Base-by-base conservation (phyloP, 2,888 invertebrate species). In the Frankliniella intonsa region DNA sequence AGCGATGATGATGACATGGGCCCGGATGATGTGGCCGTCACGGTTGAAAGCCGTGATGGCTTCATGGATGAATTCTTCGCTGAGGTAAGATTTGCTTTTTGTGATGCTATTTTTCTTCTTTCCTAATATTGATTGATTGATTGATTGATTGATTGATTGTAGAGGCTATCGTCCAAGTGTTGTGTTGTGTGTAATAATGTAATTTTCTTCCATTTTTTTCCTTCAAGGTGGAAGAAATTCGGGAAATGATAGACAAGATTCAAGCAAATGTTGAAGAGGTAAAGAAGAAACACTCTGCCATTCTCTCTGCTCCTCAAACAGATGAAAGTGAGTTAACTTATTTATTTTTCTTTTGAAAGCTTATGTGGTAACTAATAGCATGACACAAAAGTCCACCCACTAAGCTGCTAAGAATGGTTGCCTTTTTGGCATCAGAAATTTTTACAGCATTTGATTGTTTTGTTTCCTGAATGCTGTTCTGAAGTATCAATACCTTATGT, bases 41-140 rank as follows among this genome's bases (percentile, higher is more conserved):
- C 94, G 89, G 96, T 97, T 88, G 97, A 97, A 89, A 94, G 94
- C 86, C 92, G 92, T 86, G 94, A 94, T 88, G 97, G 97, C 87
- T 98, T 97, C 91, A 99, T 99, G 98, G 98, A 99, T 89, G 98
- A 98, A 89, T 99, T 99, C 92, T 99, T 99, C 91, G 97, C 97
- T 90, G 99, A 99, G 94, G 97, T 97, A 88, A 90, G 91, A 88
- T 81, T n/a, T 27, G 49, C 19, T 51, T 79, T 14, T 14, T 82
- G 25, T 65, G 81, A n/a, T 22, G 51, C 49, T 84, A 80, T 50
- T 81, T 55, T 38, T 49, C 83, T 83, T 82, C 80, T 22, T 83
- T 80, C 84, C 86, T 89, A 88, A 81, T 89, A 97, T 38, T 38
- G 2, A 2, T 5, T 38, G 38, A 38, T 88, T 81, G 89, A 97